Evolutionary conservation across 92 coral and sea anemone genomes (phyloP).

Genomic region (Virgularia gustaviana): DNA sequence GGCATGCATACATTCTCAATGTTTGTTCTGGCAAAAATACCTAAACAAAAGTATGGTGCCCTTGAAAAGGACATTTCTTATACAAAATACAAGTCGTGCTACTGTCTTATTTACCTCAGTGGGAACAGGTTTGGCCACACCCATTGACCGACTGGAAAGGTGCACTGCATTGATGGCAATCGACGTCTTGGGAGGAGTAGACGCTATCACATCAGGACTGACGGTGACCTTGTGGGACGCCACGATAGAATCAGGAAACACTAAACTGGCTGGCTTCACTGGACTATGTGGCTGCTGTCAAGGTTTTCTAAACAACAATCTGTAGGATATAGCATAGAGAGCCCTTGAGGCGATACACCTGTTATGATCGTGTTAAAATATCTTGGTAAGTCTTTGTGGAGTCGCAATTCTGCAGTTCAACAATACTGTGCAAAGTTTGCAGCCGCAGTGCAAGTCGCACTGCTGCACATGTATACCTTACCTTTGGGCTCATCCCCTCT

Average conservation of each 20-base stretch:
- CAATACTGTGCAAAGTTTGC: no score
- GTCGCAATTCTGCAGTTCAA: no score
- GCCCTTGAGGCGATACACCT: no score
- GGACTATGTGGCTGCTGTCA: no score
- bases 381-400: no score
- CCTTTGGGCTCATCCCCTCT: no score
- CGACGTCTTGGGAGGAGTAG: conserved; percentile 28
- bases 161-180: conserved; percentile 18
- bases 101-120: neutral
- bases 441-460: no score
- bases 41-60: no score
- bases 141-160: conserved; percentile 12
- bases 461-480: no score
- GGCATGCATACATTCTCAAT: neutral
- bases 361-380: no score
- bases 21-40: neutral
- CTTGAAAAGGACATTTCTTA: neutral
- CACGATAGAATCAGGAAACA: neutral
- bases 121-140: conserved; percentile 5
- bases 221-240: neutral
- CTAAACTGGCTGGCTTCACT: conserved; percentile 1
- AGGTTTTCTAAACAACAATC: no score
- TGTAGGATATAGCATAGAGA: no score
- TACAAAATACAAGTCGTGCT: neutral
- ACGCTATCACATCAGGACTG: conserved; percentile 29